phyloP scores from a whole-genome alignment of 2,113 vertebrate genomes.

The Myotis lucifugus region DNA sequence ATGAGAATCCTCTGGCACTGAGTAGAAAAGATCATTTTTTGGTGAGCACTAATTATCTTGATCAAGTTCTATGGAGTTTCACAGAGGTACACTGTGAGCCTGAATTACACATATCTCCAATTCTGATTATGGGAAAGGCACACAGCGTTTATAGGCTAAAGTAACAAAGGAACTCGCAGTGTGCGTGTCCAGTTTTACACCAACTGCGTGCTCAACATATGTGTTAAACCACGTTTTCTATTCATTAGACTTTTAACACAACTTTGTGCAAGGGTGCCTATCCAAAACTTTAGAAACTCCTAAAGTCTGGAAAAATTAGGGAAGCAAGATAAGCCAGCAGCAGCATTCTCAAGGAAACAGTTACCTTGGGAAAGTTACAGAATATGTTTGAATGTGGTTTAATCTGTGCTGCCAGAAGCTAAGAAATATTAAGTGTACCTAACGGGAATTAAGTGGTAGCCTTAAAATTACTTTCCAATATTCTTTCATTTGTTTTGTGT shows the following conservation, averaged over 20 bases:
- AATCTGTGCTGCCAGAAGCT: not conserved
- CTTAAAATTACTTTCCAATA: not conserved
- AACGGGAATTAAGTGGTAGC: not conserved
- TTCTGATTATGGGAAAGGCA: not conserved
- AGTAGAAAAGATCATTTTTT: not conserved
- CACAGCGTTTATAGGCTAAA: not conserved
- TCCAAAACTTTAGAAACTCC: not conserved
- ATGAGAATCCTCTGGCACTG: not conserved
- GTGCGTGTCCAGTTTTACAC: not conserved
- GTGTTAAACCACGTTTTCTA: not conserved
- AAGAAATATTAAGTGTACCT: not conserved
- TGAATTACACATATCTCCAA: not conserved
- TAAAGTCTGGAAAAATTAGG: not conserved
- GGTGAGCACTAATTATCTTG: not conserved
- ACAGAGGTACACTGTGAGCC: not conserved
- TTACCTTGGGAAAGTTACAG: not conserved
- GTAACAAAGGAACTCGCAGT: not conserved
- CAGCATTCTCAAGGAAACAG: not conserved
- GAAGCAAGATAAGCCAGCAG: not conserved
- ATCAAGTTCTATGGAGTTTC: not conserved
- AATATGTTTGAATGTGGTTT: not conserved
- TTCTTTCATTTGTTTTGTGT: not conserved
- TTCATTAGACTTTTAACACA: not conserved
- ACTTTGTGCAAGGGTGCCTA: not conserved
- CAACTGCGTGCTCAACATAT: not conserved